phyloP scores from a whole-genome alignment of 2,888 invertebrate species.

The Nymphalis c-album region DNA sequence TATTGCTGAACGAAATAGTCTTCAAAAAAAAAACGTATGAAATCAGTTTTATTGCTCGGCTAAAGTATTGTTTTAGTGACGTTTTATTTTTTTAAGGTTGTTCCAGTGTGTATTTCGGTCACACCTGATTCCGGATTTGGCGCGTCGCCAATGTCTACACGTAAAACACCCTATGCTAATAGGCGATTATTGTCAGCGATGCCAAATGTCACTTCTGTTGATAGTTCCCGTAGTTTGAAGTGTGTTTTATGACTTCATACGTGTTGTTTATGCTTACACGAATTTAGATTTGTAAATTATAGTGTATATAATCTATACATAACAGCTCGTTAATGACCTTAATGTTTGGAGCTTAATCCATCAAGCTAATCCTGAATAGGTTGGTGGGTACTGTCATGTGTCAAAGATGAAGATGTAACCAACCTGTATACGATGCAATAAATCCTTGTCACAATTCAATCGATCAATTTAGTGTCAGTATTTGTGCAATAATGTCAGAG shows the following conservation, averaged over 20 bases:
- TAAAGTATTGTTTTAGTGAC: constrained; percentile 7
- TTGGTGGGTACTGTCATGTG: no score
- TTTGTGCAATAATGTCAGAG: background rate
- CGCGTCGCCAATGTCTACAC: constrained; percentile 39
- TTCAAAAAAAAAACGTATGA: background rate
- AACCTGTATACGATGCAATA: background rate
- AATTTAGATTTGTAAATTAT: background rate
- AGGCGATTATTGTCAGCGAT: constrained; percentile 49
- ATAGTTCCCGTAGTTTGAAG: constrained; percentile 17
- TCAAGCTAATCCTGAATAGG: no score
- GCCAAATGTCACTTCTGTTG: constrained; percentile 27
- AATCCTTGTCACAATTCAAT: background rate
- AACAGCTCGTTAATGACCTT: no score
- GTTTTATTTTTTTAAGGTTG: constrained; percentile 26
- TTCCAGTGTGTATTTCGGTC: constrained; percentile 38
- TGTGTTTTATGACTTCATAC: background rate
- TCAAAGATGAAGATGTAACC: no score
- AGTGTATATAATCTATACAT: no score
- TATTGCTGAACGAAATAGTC: background rate
- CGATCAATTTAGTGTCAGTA: background rate
- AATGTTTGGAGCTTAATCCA: no score
- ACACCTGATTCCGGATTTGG: constrained; percentile 38
- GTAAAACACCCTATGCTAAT: constrained; percentile 47
- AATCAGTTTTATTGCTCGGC: background rate
- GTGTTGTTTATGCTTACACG: background rate